A percentile compares a stretch with the other conserved stretches of the same genome.
Evolutionary conservation across 2,113 vertebrate species (phyloP).

Genomic region (Acanthochromis polyacanthus): DNA sequence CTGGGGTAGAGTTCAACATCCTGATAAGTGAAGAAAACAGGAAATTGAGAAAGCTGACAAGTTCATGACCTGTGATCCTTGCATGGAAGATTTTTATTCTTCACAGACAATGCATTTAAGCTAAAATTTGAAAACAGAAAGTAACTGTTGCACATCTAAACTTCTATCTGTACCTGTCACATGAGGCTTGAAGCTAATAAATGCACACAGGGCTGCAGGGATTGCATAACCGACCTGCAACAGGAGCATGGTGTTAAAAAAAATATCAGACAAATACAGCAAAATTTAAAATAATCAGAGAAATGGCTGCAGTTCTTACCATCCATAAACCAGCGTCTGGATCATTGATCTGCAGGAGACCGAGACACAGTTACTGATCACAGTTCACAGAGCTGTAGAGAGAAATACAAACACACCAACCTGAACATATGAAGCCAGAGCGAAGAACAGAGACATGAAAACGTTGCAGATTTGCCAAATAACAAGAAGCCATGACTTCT

Average conservation of each 20-base stretch:
- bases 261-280: rapidly evolving
- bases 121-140: background rate
- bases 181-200: conserved; percentile 84
- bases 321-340: conserved; percentile 84
- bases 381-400: background rate
- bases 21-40: background rate
- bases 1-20: background rate
- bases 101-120: background rate
- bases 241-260: background rate
- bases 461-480: conserved; percentile 75
- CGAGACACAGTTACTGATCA: background rate
- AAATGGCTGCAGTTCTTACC: conserved; percentile 55
- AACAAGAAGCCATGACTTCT: conserved; percentile 16
- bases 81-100: background rate
- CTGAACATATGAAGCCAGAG: conserved; percentile 84
- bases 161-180: conserved; percentile 86
- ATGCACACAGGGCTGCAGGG: conserved; percentile 87
- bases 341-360: conserved; percentile 81
- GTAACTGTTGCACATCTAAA: too few species aligned
- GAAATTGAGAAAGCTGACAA: too few species aligned
- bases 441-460: conserved; percentile 83
- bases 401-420: conserved; percentile 34
- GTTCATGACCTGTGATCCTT: background rate
- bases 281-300: background rate
- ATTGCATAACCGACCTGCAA: conserved; percentile 88